Percentiles rank a stretch among this genome's conserved stretches.
Conservation (phyloP, 2,113 vertebrate genomes). For the Gymnobelideus leadbeateri region DNA sequence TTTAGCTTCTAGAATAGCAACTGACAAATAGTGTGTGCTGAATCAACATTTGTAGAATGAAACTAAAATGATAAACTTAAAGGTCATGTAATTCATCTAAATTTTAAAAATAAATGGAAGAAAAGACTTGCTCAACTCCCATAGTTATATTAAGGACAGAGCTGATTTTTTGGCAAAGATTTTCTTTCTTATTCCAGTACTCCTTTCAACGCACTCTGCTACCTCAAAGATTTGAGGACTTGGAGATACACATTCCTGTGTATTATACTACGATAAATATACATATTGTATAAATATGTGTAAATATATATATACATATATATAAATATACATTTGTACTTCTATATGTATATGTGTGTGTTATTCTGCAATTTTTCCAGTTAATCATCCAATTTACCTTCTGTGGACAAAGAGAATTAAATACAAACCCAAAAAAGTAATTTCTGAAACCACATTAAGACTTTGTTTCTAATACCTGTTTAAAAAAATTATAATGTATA, state of each 20-base stretch:
- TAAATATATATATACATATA: background rate
- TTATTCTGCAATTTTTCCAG: background rate
- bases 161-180: background rate
- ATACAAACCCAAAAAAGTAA: slow-evolving; percentile 51
- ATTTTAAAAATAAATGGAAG: background rate
- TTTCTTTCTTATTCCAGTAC: background rate
- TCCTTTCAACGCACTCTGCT: background rate
- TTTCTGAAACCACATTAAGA: slow-evolving; percentile 71
- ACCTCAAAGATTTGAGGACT: background rate
- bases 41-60: background rate
- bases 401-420: background rate
- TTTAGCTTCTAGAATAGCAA: background rate
- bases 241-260: background rate
- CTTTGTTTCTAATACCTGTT: slow-evolving; percentile 72
- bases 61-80: background rate
- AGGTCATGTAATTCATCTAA: background rate
- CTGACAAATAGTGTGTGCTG: background rate
- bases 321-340: background rate
- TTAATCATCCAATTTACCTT: slow-evolving; percentile 33
- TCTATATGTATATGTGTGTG: background rate
- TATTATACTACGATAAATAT: background rate
- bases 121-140: background rate
- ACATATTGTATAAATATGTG: background rate
- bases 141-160: background rate
- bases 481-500: slow-evolving; percentile 72